Evolutionary conservation across 2,797 vertebrate genomes (phyloP).

Genomic region (Adelosebastes latens): DNA sequence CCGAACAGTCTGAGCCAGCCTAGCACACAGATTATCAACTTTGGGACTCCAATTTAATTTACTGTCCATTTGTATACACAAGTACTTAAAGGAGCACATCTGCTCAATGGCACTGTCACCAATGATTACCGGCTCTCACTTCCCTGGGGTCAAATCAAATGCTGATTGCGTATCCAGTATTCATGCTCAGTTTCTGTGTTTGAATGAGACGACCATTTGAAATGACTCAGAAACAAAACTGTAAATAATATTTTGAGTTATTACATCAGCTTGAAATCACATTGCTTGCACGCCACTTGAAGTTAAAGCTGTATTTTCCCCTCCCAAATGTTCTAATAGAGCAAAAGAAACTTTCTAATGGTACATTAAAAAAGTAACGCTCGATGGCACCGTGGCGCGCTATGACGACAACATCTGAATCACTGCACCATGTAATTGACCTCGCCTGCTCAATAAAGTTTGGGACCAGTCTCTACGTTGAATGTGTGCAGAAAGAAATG

Average conservation of each 20-base stretch:
- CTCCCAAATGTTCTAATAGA: not conserved
- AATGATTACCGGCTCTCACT: too few relatives aligned
- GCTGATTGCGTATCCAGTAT: too few relatives aligned
- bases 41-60: not conserved
- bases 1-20: not conserved
- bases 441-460: constrained; percentile 45
- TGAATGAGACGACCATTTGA: not conserved
- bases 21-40: too few relatives aligned
- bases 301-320: not conserved
- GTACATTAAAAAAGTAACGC: constrained; percentile 23
- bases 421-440: constrained; percentile 65
- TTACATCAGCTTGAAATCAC: not conserved
- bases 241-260: not conserved
- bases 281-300: not conserved
- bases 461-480: constrained; percentile 12
- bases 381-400: not conserved
- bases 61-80: not conserved
- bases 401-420: constrained; percentile 30
- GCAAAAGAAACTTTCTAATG: not conserved
- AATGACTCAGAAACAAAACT: not conserved
- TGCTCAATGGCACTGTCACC: too few relatives aligned
- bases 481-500: constrained; percentile 32
- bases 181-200: not conserved
- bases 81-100: too few relatives aligned
- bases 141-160: too few relatives aligned